Evolutionary conservation across 1,140 invertebrate species (phyloP).

Genomic region (Popillia japonica): DNA sequence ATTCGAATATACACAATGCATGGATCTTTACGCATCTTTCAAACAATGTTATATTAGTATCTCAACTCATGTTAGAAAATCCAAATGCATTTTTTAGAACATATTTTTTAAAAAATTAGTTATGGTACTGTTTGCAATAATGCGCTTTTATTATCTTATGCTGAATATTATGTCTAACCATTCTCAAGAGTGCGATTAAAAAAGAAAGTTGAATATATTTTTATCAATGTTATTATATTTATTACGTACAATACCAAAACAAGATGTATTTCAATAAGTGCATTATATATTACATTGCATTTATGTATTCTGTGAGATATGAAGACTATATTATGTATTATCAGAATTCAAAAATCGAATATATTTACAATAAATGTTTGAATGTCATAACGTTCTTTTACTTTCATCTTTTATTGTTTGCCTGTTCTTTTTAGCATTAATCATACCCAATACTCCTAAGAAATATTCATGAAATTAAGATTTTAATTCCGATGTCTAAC

Average conservation of each 20-base stretch:
- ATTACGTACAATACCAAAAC: slow-evolving; percentile 7
- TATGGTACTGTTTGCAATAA: slow-evolving; percentile 36
- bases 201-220: slow-evolving; percentile 28
- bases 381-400: neutral
- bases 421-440: too few relatives aligned
- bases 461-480: too few relatives aligned
- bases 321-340: slow-evolving; percentile 1
- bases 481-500: too few relatives aligned
- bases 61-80: neutral
- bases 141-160: slow-evolving; percentile 13
- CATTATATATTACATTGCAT: neutral
- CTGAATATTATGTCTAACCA: slow-evolving; percentile 19
- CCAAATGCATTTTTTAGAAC: neutral
- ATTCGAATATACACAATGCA: neutral
- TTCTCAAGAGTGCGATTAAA: slow-evolving; percentile 32
- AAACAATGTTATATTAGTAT: neutral
- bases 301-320: slow-evolving; percentile 13
- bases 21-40: neutral
- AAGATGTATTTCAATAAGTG: slow-evolving; percentile 2
- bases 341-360: slow-evolving; percentile 15
- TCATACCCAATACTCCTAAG: too few relatives aligned
- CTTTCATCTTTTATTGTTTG: neutral
- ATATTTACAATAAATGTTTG: slow-evolving; percentile 30
- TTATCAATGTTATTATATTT: slow-evolving; percentile 34
- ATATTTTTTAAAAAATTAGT: slow-evolving; percentile 3